Evolutionary conservation across 1,140 invertebrate genomes (phyloP).

Genomic region (Anoplophora glabripennis): DNA sequence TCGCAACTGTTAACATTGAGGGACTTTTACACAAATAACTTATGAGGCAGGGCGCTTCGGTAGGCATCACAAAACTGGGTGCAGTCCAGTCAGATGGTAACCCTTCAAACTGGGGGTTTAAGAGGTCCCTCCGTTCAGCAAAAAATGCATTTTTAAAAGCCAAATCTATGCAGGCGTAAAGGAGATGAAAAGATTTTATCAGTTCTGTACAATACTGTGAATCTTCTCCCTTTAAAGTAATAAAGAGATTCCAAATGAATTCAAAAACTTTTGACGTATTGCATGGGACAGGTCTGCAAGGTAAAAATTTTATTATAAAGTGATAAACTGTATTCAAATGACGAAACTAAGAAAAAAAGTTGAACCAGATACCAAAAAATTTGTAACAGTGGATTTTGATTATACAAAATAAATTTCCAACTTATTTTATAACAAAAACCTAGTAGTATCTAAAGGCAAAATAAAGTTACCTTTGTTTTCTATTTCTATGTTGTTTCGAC

Average conservation of each 20-base stretch:
- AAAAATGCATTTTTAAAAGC: conserved; percentile 84
- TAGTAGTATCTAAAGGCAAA: no score
- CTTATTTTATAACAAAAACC: no score
- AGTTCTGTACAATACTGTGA: conserved; percentile 84
- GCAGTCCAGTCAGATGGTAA: conserved; percentile 69
- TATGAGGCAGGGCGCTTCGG: conserved; percentile 78
- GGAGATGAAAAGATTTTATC: conserved; percentile 90
- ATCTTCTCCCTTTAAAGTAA: conserved; percentile 85
- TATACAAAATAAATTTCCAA: no score
- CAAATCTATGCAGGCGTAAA: conserved; percentile 88
- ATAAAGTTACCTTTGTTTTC: conserved; percentile 72
- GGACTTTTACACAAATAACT: conserved; percentile 75
- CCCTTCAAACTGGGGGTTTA: conserved; percentile 80
- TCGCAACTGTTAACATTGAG: conserved; percentile 81
- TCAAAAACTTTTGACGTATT: conserved; percentile 82
- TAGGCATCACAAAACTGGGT: conserved; percentile 62
- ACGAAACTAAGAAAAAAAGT: no score
- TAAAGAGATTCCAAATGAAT: conserved; percentile 91
- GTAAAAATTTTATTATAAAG: not conserved
- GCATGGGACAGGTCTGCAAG: conserved; percentile 63
- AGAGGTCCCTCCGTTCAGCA: conserved; percentile 75
- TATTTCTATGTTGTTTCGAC: conserved; percentile 61
- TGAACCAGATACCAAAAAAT: no score
- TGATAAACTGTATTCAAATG: no score
- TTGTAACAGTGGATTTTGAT: no score